Evolutionary conservation across 2,113 vertebrate species (phyloP), one percentile per base, ranked within the genome.

Genomic region (Nipponia nippon): DNA sequence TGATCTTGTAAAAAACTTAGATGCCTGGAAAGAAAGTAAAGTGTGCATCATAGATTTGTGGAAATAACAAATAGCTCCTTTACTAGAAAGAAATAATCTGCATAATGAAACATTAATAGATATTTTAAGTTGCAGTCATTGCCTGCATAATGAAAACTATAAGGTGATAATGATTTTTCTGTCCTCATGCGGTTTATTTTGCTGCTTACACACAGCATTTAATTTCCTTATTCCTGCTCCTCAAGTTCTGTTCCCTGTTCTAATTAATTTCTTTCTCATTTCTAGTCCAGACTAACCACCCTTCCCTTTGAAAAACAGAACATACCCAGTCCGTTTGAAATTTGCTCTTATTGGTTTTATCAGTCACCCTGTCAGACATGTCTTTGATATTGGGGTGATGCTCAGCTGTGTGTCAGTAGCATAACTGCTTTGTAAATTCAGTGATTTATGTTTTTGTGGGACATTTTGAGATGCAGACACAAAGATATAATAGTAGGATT

Each of bases 401-500:
- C 46, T 66, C 1, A 4, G 36, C 50, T 29, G 20, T 0, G 9
- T 6, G 29, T 17, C 63, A 10, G 49, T 2, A 6, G 27, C 2
- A 0, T 12, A 36, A 29, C 63, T 19, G 56, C 55, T 58, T 22
- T n/a, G 46, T 25, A 20, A 32, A 29, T 34, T 38, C 52, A 7
- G 32, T 5, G 32, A 6, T 16, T 46, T 50, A 2, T 29, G 42
- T 17, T 85, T 47, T 32, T 25, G 13, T 2, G 11, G 72, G 49
- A 42, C 30, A 2, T 36, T 62, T 11, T 6, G 56, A 50, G 52
- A 13, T 4, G 46, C 65, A 42, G 56, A 26, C 46, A 23, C 16
- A 5, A 30, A 32, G 44, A n/a, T 8, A 13, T 0, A 38, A 26
- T 1, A 21, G 22, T 4, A 1, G 21, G 25, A 12, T 15, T 36